These are phyloP conservation scores for Microtus richardsoni DNA, from an alignment of 2,113 vertebrate species.

Conservation along the genomic window DNA sequence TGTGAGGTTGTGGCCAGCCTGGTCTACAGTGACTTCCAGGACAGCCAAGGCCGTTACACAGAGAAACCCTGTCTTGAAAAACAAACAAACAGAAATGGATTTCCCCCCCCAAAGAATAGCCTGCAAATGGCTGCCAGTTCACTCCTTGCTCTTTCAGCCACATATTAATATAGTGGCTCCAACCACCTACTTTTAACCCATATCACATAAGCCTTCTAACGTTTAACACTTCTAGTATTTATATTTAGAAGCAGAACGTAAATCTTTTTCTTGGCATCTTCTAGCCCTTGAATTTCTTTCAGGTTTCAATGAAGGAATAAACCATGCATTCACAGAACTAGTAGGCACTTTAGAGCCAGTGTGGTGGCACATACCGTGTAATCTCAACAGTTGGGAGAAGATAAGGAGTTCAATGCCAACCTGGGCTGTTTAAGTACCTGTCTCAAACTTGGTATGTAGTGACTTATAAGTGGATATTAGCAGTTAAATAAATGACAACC, in stretches of 20 bases:
- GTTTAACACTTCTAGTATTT: conserved; percentile 34
- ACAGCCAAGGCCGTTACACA: not conserved
- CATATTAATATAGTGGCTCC: conserved; percentile 29
- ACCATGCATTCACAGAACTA: conserved; percentile 47
- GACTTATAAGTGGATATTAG: not conserved
- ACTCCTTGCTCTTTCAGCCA: conserved; percentile 44
- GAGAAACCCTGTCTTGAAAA: not conserved
- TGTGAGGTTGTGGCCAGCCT: not conserved
- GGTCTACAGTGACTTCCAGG: not conserved
- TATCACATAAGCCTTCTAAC: conserved; percentile 42
- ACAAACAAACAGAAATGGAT: not conserved
- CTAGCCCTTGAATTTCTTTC: conserved; percentile 61
- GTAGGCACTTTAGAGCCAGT: not conserved
- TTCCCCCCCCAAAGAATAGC: conserved; percentile 34
- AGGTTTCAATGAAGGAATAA: conserved; percentile 56
- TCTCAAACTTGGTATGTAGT: not conserved
- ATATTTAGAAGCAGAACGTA: conserved; percentile 47
- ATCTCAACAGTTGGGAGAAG: not conserved
- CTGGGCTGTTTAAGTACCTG: not conserved
- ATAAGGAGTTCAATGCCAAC: not conserved
- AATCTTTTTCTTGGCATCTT: conserved; percentile 45
- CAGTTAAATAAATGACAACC: not conserved
- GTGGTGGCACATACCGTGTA: not conserved
- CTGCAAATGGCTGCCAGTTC: conserved; percentile 44
- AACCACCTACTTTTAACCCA: conserved; percentile 38